These are phyloP conservation scores for Perca fluviatilis DNA, from an alignment of 2,113 vertebrate genomes.

Conservation along the genomic window DNA sequence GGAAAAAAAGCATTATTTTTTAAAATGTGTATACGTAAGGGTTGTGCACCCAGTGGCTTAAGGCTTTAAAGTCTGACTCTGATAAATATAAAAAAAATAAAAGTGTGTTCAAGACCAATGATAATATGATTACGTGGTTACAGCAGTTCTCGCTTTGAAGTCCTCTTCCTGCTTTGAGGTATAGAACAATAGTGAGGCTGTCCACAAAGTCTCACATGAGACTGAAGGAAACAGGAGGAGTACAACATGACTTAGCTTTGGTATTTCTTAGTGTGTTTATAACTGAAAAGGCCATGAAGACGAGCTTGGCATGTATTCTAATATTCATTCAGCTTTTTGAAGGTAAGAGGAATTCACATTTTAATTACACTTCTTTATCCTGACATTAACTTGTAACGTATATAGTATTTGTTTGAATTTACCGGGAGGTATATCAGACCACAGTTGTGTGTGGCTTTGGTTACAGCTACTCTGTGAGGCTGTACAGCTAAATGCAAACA, in stretches of 20 bases:
- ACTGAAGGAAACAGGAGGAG: constrained; percentile 39
- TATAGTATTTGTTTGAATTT: neutral
- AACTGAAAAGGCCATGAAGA: constrained; percentile 48
- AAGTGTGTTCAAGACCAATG: neutral
- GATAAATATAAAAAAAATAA: neutral
- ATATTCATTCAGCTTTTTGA: constrained; percentile 56
- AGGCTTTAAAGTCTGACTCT: neutral
- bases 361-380: neutral
- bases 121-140: neutral
- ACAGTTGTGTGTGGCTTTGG: neutral
- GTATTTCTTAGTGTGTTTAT: neutral
- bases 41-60: neutral
- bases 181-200: constrained; percentile 49
- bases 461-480: neutral
- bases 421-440: neutral
- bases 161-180: constrained; percentile 60
- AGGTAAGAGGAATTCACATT: constrained; percentile 51
- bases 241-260: neutral
- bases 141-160: constrained; percentile 32
- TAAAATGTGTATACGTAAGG: neutral
- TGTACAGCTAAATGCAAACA: too few relatives aligned
- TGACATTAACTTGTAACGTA: neutral
- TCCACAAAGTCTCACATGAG: constrained; percentile 3
- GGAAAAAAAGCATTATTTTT: too few relatives aligned
- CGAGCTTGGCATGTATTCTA: constrained; percentile 11